A percentile compares a stretch with the other conserved stretches of the same genome.
These are phyloP conservation scores for Ptilonorhynchus violaceus DNA, from an alignment of 2,113 vertebrate genomes.

Conservation along the genomic window DNA sequence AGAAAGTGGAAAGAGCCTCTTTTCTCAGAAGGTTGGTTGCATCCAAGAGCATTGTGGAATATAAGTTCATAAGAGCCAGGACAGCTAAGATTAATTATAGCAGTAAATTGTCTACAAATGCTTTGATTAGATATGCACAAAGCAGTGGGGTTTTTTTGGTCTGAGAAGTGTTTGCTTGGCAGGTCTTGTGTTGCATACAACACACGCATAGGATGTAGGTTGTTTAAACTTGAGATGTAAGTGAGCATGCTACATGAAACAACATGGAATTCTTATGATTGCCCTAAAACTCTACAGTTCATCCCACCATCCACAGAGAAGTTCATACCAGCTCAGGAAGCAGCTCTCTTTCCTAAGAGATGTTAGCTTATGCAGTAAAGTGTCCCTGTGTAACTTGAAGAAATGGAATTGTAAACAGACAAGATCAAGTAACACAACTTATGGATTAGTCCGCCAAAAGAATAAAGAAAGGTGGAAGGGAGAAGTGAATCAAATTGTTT, in stretches of 20 bases:
- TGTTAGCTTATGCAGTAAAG: background rate
- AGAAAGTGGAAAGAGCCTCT: background rate
- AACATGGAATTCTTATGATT: background rate
- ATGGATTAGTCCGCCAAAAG: background rate
- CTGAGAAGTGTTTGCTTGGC: background rate
- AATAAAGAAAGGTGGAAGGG: background rate
- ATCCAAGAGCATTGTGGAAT: constrained; percentile 1
- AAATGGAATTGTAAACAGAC: background rate
- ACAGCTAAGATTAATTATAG: constrained; percentile 35
- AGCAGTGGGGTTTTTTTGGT: background rate
- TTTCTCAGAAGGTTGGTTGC: constrained; percentile 11
- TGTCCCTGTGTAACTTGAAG: background rate
- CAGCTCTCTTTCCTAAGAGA: background rate
- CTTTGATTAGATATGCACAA: background rate
- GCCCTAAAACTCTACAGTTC: background rate
- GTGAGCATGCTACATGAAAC: background rate
- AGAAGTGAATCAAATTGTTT: background rate
- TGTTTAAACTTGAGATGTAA: background rate
- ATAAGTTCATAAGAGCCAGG: constrained; percentile 3
- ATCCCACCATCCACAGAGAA: background rate
- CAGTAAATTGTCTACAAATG: constrained; percentile 1
- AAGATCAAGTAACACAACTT: background rate
- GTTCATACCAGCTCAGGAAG: background rate
- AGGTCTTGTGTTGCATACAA: background rate
- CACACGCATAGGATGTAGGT: background rate